A percentile compares a stretch with the other conserved stretches of the same genome.
These are phyloP conservation scores for Andrena fulva DNA, from an alignment of 2,888 invertebrate species.

Conservation along the genomic window DNA sequence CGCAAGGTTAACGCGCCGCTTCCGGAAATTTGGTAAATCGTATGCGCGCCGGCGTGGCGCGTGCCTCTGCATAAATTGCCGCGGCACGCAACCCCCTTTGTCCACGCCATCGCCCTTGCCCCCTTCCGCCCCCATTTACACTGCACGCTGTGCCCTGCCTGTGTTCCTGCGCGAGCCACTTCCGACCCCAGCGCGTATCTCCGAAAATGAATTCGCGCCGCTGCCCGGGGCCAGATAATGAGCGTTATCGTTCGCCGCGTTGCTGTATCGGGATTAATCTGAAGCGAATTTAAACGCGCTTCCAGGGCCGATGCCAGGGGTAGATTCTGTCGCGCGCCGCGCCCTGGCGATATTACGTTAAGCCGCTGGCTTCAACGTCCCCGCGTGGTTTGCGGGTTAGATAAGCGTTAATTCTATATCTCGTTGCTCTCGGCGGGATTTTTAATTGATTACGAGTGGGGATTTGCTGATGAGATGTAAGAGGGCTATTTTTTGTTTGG, in stretches of 20 bases:
- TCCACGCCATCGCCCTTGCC: constrained; percentile 13
- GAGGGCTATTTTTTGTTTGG: not conserved
- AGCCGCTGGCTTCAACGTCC: not conserved
- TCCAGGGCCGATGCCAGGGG: constrained; percentile 29
- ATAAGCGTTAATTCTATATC: constrained; percentile 35
- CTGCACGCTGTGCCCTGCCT: not conserved
- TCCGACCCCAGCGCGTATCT: not conserved
- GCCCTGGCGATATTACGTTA: constrained; percentile 5
- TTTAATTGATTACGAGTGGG: not conserved
- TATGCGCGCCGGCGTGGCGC: constrained; percentile 76
- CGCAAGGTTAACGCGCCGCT: constrained; percentile 66
- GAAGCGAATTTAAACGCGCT: constrained; percentile 53
- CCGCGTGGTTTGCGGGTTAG: not conserved
- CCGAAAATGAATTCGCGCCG: constrained; percentile 63
- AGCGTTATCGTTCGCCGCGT: constrained; percentile 55
- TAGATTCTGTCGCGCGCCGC: constrained; percentile 29
- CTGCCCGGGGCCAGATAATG: constrained; percentile 62
- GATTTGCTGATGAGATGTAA: not conserved
- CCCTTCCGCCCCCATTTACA: not conserved
- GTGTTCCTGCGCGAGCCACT: constrained; percentile 20
- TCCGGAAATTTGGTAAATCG: constrained; percentile 77
- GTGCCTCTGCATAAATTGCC: constrained; percentile 78
- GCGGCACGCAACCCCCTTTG: constrained; percentile 43
- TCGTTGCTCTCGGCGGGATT: not conserved
- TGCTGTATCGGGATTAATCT: constrained; percentile 59